Percentiles rank a stretch among this genome's conserved stretches.
phyloP scores from a whole-genome alignment of 2,113 vertebrate species.

The Pogona vitticeps region DNA sequence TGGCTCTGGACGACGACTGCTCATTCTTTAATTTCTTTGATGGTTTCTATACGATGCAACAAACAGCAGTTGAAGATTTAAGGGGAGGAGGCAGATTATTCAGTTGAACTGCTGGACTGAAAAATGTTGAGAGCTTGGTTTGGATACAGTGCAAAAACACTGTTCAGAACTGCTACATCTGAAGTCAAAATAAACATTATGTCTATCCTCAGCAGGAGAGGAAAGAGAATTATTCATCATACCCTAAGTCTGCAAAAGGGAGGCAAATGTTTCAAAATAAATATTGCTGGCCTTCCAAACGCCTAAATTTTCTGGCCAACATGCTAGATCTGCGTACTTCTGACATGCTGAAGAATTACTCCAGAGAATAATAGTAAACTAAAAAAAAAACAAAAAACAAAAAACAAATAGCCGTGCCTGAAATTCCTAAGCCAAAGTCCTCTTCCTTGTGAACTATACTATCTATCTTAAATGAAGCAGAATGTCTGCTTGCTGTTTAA shows the following conservation, averaged over 20 bases:
- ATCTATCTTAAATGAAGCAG: slow-evolving; percentile 8
- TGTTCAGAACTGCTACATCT: too few species aligned
- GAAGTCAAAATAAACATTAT: too few species aligned
- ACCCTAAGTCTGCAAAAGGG: not conserved
- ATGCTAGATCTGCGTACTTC: not conserved
- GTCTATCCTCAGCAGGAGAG: too few species aligned
- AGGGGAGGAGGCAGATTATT: not conserved
- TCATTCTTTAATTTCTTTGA: not conserved
- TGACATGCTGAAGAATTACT: not conserved
- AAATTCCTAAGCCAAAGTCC: slow-evolving; percentile 5
- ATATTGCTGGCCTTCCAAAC: not conserved
- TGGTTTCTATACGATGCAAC: not conserved
- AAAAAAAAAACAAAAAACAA: not conserved
- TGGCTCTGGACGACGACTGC: too few species aligned
- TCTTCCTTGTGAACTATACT: slow-evolving; percentile 25
- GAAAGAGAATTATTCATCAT: not conserved
- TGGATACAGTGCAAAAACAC: too few species aligned
- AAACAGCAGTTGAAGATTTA: not conserved
- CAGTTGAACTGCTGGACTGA: too few species aligned
- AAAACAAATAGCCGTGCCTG: slow-evolving; percentile 5
- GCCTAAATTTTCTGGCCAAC: not conserved
- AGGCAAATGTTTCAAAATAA: not conserved
- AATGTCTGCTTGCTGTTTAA: slow-evolving; percentile 33
- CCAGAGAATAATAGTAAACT: not conserved
- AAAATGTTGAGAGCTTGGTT: too few species aligned